Conservation (phyloP, 2,888 invertebrate genomes). For the Parascotia fuliginaria region DNA sequence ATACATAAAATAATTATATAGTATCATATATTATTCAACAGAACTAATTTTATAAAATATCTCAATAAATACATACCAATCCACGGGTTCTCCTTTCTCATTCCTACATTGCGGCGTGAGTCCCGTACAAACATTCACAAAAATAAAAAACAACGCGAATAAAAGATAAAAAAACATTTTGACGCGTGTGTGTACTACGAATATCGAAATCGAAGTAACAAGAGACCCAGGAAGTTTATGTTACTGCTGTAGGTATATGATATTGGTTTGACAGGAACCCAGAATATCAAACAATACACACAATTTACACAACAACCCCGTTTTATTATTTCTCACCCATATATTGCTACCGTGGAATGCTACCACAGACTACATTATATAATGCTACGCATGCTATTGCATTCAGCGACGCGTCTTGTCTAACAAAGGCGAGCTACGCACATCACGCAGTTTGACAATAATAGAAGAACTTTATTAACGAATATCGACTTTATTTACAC, state of each 20-base stretch:
- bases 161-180: conserved; percentile 51
- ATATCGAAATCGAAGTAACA: conserved; percentile 56
- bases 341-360: no score
- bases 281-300: conserved; percentile 47
- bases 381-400: conserved; percentile 15
- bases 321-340: conserved; percentile 53
- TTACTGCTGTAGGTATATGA: conserved; percentile 3
- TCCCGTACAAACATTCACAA: conserved; percentile 54
- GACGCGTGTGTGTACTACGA: conserved; percentile 55
- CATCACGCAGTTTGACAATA: no score
- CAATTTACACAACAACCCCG: conserved; percentile 64
- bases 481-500: conserved; percentile 27
- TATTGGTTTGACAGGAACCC: background rate
- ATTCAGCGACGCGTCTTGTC: conserved; percentile 4
- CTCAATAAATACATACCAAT: conserved; percentile 92
- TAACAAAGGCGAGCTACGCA: conserved; percentile 48
- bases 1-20: no score
- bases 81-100: conserved; percentile 88
- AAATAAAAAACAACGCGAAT: conserved; percentile 51
- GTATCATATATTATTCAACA: no score
- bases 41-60: no score
- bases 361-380: no score
- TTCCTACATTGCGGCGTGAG: conserved; percentile 83
- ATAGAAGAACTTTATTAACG: background rate
- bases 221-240: conserved; percentile 62